phyloP scores from a whole-genome alignment of 2,113 vertebrate genomes.

The Lamprotornis superbus region DNA sequence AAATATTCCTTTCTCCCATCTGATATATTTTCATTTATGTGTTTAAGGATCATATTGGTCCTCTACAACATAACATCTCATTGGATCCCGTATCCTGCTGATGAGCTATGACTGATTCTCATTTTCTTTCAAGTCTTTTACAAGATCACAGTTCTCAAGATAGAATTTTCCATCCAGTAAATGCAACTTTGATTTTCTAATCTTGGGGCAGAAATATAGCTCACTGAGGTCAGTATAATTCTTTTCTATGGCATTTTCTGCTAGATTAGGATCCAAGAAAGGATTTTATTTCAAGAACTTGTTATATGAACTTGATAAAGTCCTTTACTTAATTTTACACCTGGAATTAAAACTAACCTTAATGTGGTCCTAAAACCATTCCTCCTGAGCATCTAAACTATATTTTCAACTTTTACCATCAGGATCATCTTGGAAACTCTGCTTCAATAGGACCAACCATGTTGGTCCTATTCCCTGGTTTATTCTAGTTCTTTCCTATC shows the following conservation, averaged over 20 bases:
- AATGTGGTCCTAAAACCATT: neutral
- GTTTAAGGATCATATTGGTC: neutral
- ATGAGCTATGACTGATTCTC: neutral
- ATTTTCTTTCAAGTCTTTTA: neutral
- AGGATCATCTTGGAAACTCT: neutral
- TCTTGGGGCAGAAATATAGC: neutral
- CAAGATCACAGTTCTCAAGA: neutral
- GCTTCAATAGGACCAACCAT: neutral
- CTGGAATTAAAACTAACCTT: neutral
- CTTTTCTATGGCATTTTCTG: neutral
- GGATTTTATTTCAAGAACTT: constrained; percentile 8
- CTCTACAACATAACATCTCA: neutral
- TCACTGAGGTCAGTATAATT: neutral
- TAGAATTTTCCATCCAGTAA: neutral
- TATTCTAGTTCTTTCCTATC: neutral
- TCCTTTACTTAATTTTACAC: neutral
- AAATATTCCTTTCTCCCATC: neutral
- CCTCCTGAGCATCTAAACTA: neutral
- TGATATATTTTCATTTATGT: neutral
- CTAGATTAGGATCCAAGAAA: neutral
- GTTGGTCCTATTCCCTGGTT: neutral
- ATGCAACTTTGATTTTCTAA: constrained; percentile 18
- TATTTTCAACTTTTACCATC: neutral
- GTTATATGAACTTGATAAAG: neutral
- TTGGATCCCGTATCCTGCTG: neutral